Percentiles rank a stretch among this genome's conserved stretches.
phyloP scores from a whole-genome alignment of 2,797 vertebrate species.

The Sebastes hopkinsi region DNA sequence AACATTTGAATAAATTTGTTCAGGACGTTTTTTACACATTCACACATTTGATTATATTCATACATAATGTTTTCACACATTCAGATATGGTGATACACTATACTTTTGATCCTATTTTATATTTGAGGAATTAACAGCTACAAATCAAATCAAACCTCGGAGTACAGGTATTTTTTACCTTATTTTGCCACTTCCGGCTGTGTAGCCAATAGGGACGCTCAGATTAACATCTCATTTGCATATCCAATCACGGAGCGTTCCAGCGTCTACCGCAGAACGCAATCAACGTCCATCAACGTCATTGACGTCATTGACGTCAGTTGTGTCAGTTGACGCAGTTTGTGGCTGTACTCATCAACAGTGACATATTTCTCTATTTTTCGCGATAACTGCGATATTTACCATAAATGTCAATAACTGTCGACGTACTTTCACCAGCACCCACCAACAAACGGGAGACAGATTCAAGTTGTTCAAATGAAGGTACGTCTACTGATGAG shows the following conservation, averaged over 20 bases:
- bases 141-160: neutral
- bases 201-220: neutral
- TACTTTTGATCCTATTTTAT: too few relatives aligned
- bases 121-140: too few relatives aligned
- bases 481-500: accelerated
- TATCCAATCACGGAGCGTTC: neutral
- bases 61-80: too few relatives aligned
- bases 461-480: too few relatives aligned
- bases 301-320: neutral
- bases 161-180: neutral
- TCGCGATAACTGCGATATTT: neutral
- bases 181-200: neutral
- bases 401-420: neutral
- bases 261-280: neutral
- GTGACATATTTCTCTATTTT: neutral
- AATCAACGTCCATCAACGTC: neutral
- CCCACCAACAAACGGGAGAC: too few relatives aligned
- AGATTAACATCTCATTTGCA: neutral
- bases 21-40: too few relatives aligned
- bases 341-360: accelerated
- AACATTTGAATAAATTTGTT: too few relatives aligned
- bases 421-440: too few relatives aligned
- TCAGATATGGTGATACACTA: too few relatives aligned
- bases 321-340: neutral
- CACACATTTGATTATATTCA: too few relatives aligned